Conservation (phyloP, 2,113 vertebrate species). For the Poeciliopsis turrubarensis region DNA sequence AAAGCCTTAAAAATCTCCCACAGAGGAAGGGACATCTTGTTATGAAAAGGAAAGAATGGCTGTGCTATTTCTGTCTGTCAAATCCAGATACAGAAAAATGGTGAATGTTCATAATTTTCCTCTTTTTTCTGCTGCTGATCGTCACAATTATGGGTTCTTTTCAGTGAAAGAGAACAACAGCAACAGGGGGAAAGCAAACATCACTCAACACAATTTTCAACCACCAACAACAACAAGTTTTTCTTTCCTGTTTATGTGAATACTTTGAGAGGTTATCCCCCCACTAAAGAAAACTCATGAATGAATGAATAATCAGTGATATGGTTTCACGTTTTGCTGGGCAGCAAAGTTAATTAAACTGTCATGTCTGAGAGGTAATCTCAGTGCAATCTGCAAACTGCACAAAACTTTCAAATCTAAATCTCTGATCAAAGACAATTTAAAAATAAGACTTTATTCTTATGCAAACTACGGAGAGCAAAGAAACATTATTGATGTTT, state of each 20-base stretch:
- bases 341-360: conserved; percentile 59
- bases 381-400: conserved; percentile 29
- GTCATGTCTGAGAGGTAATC: conserved; percentile 48
- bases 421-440: conserved; percentile 6
- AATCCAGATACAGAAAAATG: not conserved
- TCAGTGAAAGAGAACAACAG: not conserved
- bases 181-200: not conserved
- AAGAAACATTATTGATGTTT: not conserved
- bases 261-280: conserved; percentile 10
- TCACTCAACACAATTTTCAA: conserved; percentile 13
- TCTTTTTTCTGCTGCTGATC: conserved; percentile 1
- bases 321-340: conserved; percentile 14
- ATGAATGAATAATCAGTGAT: conserved; percentile 37
- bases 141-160: conserved; percentile 26
- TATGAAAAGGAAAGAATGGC: conserved; percentile 12
- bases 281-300: conserved; percentile 14
- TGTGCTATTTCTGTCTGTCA: conserved; percentile 5
- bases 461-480: conserved; percentile 17
- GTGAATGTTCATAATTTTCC: not conserved
- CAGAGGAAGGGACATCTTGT: not conserved
- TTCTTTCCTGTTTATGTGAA: not conserved
- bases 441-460: conserved; percentile 23
- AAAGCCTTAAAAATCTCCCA: not conserved
- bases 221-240: conserved; percentile 18
- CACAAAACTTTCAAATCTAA: not conserved